Evolutionary conservation across 2,888 invertebrate genomes (phyloP).

Genomic region (Frankliniella intonsa): DNA sequence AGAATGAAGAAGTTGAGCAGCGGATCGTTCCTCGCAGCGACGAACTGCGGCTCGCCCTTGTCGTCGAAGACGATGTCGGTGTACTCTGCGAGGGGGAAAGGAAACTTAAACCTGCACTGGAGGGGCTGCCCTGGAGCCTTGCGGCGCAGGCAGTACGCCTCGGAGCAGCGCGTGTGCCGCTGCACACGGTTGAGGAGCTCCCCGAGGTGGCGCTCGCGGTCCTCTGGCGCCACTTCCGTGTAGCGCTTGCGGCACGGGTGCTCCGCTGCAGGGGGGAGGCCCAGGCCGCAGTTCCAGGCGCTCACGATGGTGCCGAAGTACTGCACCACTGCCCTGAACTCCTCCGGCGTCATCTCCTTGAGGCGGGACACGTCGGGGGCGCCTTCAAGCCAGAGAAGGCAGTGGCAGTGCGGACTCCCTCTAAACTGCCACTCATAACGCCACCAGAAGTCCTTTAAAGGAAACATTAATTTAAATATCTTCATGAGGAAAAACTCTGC

Average conservation of each 20-base stretch:
- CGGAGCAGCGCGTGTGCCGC: constrained; percentile 30
- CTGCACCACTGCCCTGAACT: background rate
- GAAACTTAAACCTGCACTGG: constrained; percentile 34
- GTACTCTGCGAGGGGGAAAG: background rate
- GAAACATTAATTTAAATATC: background rate
- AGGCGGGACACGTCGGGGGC: constrained; percentile 33
- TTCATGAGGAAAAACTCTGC: background rate
- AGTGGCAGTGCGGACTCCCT: constrained; percentile 36
- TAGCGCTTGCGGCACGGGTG: constrained; percentile 33
- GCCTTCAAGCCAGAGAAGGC: constrained; percentile 36
- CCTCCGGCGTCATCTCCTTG: constrained; percentile 20
- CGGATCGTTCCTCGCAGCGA: constrained; percentile 32
- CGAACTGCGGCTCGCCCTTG: background rate
- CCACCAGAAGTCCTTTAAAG: constrained; percentile 32
- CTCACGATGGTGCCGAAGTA: constrained; percentile 33
- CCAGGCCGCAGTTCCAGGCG: constrained; percentile 32
- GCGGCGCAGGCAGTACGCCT: constrained; percentile 31
- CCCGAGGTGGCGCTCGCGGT: constrained; percentile 13
- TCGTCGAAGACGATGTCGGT: constrained; percentile 1
- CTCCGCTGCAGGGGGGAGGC: constrained; percentile 26
- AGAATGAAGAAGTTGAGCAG: constrained; percentile 30
- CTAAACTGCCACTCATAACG: constrained; percentile 34
- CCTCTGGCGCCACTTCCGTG: background rate
- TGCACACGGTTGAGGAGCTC: constrained; percentile 31
- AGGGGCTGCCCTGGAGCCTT: constrained; percentile 5